Evolutionary conservation across 2,888 invertebrate genomes (phyloP), one percentile per base, ranked within the genome.

Genomic region (Athetis lepigone): DNA sequence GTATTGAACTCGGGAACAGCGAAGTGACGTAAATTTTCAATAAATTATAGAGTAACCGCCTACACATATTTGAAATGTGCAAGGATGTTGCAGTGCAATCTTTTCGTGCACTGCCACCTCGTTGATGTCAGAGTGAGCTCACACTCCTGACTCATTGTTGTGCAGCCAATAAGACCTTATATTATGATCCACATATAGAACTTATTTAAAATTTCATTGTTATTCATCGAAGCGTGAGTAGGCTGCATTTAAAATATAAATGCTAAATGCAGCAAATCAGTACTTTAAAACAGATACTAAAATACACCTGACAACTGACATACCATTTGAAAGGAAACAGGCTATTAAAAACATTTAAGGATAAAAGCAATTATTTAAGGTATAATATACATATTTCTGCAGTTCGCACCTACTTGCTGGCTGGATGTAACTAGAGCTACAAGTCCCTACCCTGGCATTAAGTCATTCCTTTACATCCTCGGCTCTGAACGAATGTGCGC

Each of bases 91-190:
- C 63, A 80, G 79, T 78, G 77, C 80, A 86, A 76, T 75, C 68
- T 77, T 79, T 79, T 75, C 61, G 75, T 79, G 77, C 72, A 68
- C 54, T 77, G 77, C 66, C 83, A 42, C 51, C 73, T 74, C 55
- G 85, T 85, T 87, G 85, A 88, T 87, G 87, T 88, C 87, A 86
- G 82, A 81, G 81, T 88, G 88, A 88, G 83, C 82, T 88, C 88
- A 87, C 72, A 55, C 63, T 78, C 63, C 77, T 88, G 88, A 88
- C 75, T 88, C 88, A 88, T 73, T 70, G 60, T 61, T 68, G 16
- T 51, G 63, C 50, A 23, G 51, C 33, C 51, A 58, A 75, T 65
- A 77, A 70, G 50, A 43, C 71, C 75, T 64, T 78, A 74, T 77
- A 74, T 64, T 67, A 60, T 27, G 43, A 64, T 63, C 71, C 68